Conservation (phyloP, 2,113 vertebrate species). For the Ailuropoda melanoleuca region DNA sequence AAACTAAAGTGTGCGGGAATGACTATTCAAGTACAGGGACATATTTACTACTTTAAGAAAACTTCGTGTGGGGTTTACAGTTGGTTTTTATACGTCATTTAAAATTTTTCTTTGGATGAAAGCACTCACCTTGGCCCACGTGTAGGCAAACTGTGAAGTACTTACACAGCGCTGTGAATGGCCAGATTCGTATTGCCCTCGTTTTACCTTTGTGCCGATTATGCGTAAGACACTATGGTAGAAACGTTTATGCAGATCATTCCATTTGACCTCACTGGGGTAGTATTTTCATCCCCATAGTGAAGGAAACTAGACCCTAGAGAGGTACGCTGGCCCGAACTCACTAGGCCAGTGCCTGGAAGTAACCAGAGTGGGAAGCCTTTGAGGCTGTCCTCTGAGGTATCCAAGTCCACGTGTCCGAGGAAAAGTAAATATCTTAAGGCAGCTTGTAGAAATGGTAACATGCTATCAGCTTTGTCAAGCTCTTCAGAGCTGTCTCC, state of each 20-base stretch:
- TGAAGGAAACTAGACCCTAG: background rate
- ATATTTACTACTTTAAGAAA: background rate
- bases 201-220: no score
- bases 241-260: background rate
- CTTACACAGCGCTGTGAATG: rapidly evolving
- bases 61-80: background rate
- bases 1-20: background rate
- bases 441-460: background rate
- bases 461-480: no score
- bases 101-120: background rate
- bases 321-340: background rate
- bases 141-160: background rate
- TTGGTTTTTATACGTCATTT: background rate
- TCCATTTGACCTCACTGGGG: background rate
- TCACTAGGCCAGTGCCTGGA: no score
- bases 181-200: background rate
- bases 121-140: background rate
- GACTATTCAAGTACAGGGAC: background rate
- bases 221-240: background rate
- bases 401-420: background rate
- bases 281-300: background rate
- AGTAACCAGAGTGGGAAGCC: background rate
- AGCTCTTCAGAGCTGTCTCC: background rate
- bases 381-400: background rate
- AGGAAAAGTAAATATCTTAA: background rate